A percentile compares a stretch with the other conserved stretches of the same genome.
These are phyloP conservation scores for Mormyrus hasselquistii DNA, from an alignment of 2,797 vertebrate species.

Conservation along the genomic window DNA sequence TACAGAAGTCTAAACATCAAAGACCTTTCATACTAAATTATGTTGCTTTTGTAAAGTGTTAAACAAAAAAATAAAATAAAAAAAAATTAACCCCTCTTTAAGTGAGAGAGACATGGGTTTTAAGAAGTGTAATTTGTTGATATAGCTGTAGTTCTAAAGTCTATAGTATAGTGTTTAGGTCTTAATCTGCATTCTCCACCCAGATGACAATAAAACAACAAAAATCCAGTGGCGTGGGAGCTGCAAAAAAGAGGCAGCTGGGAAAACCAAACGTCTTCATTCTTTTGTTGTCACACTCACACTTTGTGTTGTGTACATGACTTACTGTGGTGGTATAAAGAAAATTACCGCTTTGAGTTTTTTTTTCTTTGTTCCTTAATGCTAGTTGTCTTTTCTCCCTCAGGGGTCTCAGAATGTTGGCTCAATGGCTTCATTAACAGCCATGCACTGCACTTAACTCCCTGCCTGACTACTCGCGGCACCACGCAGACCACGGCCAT, in stretches of 20 bases:
- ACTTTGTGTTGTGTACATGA: conserved; percentile 10
- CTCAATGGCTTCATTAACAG: conserved; percentile 6
- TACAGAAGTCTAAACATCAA: conserved; percentile 32
- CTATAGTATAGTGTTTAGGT: background rate
- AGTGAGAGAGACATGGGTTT: background rate
- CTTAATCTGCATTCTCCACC: background rate
- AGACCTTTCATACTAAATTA: background rate
- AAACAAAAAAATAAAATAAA: background rate
- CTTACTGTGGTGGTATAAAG: conserved; percentile 2
- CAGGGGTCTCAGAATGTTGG: background rate
- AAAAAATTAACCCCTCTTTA: background rate
- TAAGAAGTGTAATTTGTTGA: background rate
- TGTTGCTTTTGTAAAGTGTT: conserved; percentile 16
- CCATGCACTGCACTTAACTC: background rate
- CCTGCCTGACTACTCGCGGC: background rate
- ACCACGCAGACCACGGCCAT: background rate
- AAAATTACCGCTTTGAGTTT: background rate
- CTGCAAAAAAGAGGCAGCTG: background rate
- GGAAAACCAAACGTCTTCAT: background rate
- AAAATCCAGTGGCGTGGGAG: background rate
- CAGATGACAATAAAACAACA: background rate
- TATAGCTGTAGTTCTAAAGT: background rate
- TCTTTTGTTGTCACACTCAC: background rate
- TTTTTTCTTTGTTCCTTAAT: background rate
- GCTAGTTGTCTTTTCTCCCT: background rate